Base-by-base conservation (phyloP, 2,113 vertebrate genomes). In the Alaudala cheleensis region DNA sequence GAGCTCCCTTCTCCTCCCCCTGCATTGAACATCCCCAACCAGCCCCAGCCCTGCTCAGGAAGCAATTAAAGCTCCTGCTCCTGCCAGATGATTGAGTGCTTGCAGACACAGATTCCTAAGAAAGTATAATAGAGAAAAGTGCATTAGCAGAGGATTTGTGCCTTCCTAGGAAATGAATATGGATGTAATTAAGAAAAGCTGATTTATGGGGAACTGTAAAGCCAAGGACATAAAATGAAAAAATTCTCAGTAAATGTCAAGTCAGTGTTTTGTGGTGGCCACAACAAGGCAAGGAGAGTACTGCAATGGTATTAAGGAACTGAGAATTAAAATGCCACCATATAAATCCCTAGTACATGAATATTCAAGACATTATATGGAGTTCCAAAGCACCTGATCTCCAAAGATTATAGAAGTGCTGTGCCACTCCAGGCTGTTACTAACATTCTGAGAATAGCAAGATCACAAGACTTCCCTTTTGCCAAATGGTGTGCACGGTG, bases 131-230 rank as follows among this genome's bases (percentile, higher is more conserved):
- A 85, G 58, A 77, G 84, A 86, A 95, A 96, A 96, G 70, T 91
- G 64, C 90, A 93, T 96, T 95, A 90, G 74, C 70, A 58, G 69
- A 60, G 77, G 89, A 79, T 90, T 96, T 96, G 81, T 96, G 85
- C 92, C 79, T 94, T 79, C 87, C 11, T 44, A 69, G 95, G 84
- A 95, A 90, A 95, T 95, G 81, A 90, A 93, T 96, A 96, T 85
- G 93, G 93, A 91, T 94, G 78, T 90, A 91, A 95, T 95, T 95
- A 94, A 96, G 84, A 87, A 93, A 94, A 96, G 78, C 87, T 95
- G 84, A 93, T 95, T 95, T 91, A 94, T 69, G 77, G 71, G 66
- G 53, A 91, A 94, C 90, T 82, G 90, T 92, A 95, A 96, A 96
- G 92, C 51, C 81, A 90, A 78, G 87, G 70, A 96, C 70, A 72